phyloP scores from a whole-genome alignment of 2,113 vertebrate genomes.

The Melanotaenia duboulayi region DNA sequence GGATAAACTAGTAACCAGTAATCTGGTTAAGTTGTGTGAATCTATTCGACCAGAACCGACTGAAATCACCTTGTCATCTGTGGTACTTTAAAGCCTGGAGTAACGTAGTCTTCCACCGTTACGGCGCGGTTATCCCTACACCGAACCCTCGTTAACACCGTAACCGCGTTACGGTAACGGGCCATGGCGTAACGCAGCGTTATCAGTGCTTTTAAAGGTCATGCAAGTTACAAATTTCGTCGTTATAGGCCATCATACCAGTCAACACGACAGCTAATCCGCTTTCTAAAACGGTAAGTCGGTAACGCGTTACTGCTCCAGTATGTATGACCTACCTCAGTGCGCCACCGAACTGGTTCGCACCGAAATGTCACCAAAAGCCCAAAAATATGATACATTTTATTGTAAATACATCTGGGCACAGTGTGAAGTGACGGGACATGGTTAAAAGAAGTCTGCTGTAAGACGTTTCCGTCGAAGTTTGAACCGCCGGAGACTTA shows the following conservation, averaged over 20 bases:
- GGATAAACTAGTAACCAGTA: neutral
- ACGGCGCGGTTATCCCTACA: neutral
- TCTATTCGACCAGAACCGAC: neutral
- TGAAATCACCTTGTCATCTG: slow-evolving; percentile 4
- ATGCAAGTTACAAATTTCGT: neutral
- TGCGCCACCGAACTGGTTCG: slow-evolving; percentile 4
- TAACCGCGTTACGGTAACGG: slow-evolving; percentile 3
- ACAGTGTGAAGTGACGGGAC: neutral
- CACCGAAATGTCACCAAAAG: neutral
- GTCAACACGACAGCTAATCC: slow-evolving; percentile 32
- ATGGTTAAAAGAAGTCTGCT: neutral
- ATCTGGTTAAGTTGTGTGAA: neutral
- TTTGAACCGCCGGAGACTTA: slow-evolving; percentile 53
- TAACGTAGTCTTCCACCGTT: slow-evolving; percentile 43
- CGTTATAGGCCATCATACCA: neutral
- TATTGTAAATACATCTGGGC: neutral
- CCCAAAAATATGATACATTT: neutral
- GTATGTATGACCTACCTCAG: slow-evolving; percentile 47
- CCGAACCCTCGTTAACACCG: neutral
- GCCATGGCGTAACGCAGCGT: neutral
- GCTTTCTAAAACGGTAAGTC: slow-evolving; percentile 24
- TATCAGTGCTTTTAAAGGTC: neutral
- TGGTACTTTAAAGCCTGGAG: neutral
- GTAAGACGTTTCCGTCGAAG: slow-evolving; percentile 6
- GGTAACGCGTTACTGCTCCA: slow-evolving; percentile 49